Evolutionary conservation across 2,888 invertebrate genomes (phyloP).

Genomic region (Drosophila histrio): DNA sequence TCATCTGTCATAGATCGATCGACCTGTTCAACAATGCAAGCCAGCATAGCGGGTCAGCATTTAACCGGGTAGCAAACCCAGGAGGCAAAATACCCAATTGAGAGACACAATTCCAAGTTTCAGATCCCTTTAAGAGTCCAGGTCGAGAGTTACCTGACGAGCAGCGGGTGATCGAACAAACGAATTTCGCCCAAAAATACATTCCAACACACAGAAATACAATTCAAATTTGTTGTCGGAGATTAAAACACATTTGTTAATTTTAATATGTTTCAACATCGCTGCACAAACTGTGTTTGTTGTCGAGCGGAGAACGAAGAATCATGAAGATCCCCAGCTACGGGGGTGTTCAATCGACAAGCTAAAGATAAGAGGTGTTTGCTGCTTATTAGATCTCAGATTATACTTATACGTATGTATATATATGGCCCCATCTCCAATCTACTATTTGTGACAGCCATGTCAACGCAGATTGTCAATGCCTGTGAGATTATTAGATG

Average conservation of each 20-base stretch:
- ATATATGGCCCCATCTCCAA: slow-evolving; percentile 17
- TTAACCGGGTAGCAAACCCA: slow-evolving; percentile 53
- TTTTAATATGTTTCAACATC: slow-evolving; percentile 76
- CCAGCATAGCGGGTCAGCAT: slow-evolving; percentile 48
- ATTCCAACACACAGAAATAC: slow-evolving; percentile 47
- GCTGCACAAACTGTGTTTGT: slow-evolving; percentile 62
- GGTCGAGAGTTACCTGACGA: slow-evolving; percentile 62
- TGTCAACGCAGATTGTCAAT: slow-evolving; percentile 71
- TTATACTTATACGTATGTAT: slow-evolving; percentile 44
- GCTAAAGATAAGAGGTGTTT: slow-evolving; percentile 64
- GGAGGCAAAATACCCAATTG: slow-evolving; percentile 34
- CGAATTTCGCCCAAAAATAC: slow-evolving; percentile 63
- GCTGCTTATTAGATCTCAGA: slow-evolving; percentile 72
- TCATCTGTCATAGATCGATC: slow-evolving; percentile 84
- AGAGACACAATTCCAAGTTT: slow-evolving; percentile 10
- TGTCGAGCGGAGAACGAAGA: background rate
- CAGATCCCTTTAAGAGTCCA: background rate
- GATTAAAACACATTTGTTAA: slow-evolving; percentile 81
- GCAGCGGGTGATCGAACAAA: slow-evolving; percentile 79
- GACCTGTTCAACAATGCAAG: slow-evolving; percentile 77
- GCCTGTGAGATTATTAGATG: slow-evolving; percentile 39
- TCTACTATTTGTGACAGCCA: slow-evolving; percentile 70
- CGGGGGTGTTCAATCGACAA: slow-evolving; percentile 25
- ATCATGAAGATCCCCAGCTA: background rate
- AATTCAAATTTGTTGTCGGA: slow-evolving; percentile 79